Evolutionary conservation across 2,113 vertebrate genomes (phyloP), one percentile per base, ranked within the genome.

Genomic region (Arizona elegans): DNA sequence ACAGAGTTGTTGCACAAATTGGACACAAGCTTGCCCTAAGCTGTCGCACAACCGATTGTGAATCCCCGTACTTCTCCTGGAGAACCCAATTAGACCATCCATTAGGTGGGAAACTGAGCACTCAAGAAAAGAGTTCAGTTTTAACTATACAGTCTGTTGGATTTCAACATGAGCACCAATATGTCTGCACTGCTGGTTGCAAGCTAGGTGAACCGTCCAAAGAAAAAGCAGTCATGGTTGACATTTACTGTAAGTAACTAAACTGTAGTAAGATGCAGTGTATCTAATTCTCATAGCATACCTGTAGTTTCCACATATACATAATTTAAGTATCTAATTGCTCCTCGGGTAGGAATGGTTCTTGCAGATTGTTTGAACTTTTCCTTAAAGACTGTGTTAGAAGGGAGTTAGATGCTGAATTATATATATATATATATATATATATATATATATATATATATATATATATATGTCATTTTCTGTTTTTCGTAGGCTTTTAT

Each of bases 171-270:
- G 96, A 97, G 47, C 95, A 96, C 6, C 88, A 70, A n/a, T 98
- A 98, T 89, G 86, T 97, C 24, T 98, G 98, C 58, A 96, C 89
- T 1, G 97, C 95, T 93, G 54, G 47, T 3, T 98, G 98, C 81
- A 91, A 85, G 1, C 33, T 0, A 9, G 90, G 33, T 58, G 96
- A 95, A 92, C n/a, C 33, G 1, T 81, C 70, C 70, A 93, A 95
- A 93, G 96, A 96, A 86, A 97, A 93, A 89, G 81, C 24, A 54
- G 92, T 97, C 92, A 90, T 88, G 43, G 94, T 98, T 94, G 91
- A 96, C 2, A 87, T 97, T 91, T 98, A 98, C 95, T 98, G 98
- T 98, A 97, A 98, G 98, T 98, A 75, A 24, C 47, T 86, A 53
- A 53, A 38, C 52, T 88, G 26, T 52, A 43, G 21, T 58, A 58